Conservation (phyloP, 2,797 vertebrate genomes). For the Esox lucius region DNA sequence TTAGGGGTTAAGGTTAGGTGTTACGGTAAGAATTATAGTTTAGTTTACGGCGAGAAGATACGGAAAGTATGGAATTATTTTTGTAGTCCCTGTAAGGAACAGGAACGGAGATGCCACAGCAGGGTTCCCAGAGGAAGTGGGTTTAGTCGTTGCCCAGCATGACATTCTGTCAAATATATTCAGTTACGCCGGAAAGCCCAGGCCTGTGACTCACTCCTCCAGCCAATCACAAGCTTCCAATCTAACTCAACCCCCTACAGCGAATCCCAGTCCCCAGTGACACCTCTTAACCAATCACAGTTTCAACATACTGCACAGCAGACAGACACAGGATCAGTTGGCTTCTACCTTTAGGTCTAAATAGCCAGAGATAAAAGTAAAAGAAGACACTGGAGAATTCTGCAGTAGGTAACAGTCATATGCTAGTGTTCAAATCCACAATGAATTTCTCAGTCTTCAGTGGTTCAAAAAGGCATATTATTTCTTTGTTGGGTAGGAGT, state of each 20-base stretch:
- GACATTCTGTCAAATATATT: conserved; percentile 47
- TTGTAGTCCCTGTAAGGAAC: neutral
- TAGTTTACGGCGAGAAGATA: no score
- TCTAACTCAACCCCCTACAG: conserved; percentile 23
- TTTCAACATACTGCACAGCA: conserved; percentile 48
- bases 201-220: conserved; percentile 53
- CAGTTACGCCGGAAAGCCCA: conserved; percentile 46
- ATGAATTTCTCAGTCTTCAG: neutral
- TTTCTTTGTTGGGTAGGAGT: neutral
- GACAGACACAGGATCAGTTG: conserved; percentile 50
- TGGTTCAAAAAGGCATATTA: neutral
- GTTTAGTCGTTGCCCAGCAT: conserved; percentile 50
- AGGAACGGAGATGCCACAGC: conserved; percentile 8
- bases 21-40: no score
- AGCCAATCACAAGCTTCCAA: conserved; percentile 43
- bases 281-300: conserved; percentile 53
- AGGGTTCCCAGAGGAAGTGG: conserved; percentile 29
- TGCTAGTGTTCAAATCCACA: neutral
- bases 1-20: no score
- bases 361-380: neutral
- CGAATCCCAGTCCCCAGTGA: conserved; percentile 31
- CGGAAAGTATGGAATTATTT: neutral
- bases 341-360: neutral
- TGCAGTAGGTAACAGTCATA: neutral
- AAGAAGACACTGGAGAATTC: neutral